Evolutionary conservation across 2,113 vertebrate species (phyloP), one percentile per base, ranked within the genome.

Genomic region (Sylvietta virens): DNA sequence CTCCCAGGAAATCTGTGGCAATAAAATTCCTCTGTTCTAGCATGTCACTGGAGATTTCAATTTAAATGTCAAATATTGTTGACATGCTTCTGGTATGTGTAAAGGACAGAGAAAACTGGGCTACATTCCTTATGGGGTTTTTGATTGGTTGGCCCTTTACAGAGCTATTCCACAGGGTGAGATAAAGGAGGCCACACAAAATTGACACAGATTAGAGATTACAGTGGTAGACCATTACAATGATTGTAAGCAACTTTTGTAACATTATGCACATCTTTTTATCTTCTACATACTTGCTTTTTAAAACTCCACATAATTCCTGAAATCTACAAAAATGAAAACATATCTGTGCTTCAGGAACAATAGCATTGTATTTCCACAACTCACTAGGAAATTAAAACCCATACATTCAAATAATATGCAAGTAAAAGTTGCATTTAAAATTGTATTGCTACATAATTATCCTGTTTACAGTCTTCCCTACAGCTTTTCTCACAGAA

Each of bases 401-500:
- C 39, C 7, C 92, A 92, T 85, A 89, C 57, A 86, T 95, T 96
- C n/a, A 89, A 96, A 86, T 53, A 90, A 95, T 80, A 64, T 61
- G 51, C 65, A 90, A 94, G 74, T 94, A 89, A 93, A 97, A 87
- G 40, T 84, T 96, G 62, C 72, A 47, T 84, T 97, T 95, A 86
- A 95, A 97, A 90, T 81, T 6, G 17, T 90, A 95, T 88, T 92
- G 81, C 91, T 91, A 47, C 95, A 95, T 96, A 97, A 97, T 98
- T 96, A 94, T 94, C 76, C 90, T 98, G 98, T 98, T 98, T 98
- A 98, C 96, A 96, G 93, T 95, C 84, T 97, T 90, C 82, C 35
- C n/a, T 97, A 95, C 95, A 92, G 96, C 90, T 97, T 97, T 98
- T 98, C 96, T 98, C 96, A 94, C 74, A 98, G 93, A 98, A 98